Base-by-base conservation (phyloP, 2,113 vertebrate species). In the Tenrec ecaudatus region DNA sequence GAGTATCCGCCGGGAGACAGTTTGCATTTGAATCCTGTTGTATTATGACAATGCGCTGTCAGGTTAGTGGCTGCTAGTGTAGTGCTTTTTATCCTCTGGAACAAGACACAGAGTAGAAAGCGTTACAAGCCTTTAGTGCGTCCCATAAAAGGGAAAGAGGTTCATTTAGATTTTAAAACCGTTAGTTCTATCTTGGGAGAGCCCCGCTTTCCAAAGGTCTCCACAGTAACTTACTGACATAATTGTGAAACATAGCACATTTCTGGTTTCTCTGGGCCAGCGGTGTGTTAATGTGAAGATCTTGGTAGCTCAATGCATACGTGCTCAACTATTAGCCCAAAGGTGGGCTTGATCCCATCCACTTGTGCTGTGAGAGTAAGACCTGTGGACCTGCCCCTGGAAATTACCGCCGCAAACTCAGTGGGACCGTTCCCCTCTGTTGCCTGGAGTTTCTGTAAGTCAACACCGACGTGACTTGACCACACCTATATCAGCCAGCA, bases 101-200 rank as follows among this genome's bases (percentile, higher is more conserved):
- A 33, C 27, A 84, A 83, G 68, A 4, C 82, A 36, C 33, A 11
- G 29, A 36, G 15, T 76, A 75, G 79, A 95, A 88, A 88, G 62
- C 84, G 53, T 87, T 93, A 57, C 76, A 62, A 94, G 33, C 3
- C 64, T 88, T 91, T 80, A 82, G 82, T 75, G 2, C 33, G 75
- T 14, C 68, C 62, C 71, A 69, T 76, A 95, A 89, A 83, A 38
- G 80, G 36, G 57, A 88, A 82, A 88, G 68, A 89, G 58, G 6
- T 88, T 92, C 25, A 68, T 95, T 95, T 94, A 36, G 38, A 60
- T 88, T 91, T 96, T 78, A 88, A 93, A 91, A 75, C 91, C 81
- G 36, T 85, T 95, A 53, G 47, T 25, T 81, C 75, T 96, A 83
- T 64, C 82, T 90, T 94, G 25, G 85, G 53, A 95, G 53, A 69